Base-by-base conservation (phyloP, 2,797 vertebrate species). In the Protosalanx chinensis region DNA sequence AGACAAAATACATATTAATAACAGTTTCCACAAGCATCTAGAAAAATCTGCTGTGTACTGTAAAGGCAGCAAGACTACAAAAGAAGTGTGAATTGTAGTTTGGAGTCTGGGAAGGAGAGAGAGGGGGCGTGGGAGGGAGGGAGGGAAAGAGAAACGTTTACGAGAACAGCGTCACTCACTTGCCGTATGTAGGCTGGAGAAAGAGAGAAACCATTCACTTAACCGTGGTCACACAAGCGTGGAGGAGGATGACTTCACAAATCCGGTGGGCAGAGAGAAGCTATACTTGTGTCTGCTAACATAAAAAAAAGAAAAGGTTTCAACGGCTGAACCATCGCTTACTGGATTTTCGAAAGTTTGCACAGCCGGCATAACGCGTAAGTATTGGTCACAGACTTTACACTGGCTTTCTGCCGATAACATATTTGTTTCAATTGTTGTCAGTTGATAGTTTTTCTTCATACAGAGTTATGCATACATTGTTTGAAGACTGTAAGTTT, bases 121-220 rank as follows among this genome's bases (percentile, higher is more conserved):
- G 62, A 51, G 64, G 1, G 41, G 23, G 33, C 12, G 16, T 2
- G 12, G 67, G 70, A 68, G 70, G 80, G 82, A 71, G 82, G 83
- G 79, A 35, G 53, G 4, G 53, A 15, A 51, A 16, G 27, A 30
- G 29, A 46, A 56, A 53, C 27, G 64, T 53, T 60, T 29, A 8
- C 73, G 69, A 23, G 41, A 30, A 29, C 64, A 13, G 59, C 69
- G 84, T 75, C 86, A 79, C 85, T 82, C 85, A 85, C 81, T 73
- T 73, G 81, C 77, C 62, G 62, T 0, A 72, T 30, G 69, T n/a
- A 10, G 57, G 80, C 30, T 7, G 75, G 51, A 30, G 20, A 32
- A 15, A 16, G 57, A 23, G 27, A 23, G 62, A 58, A 80, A 71
- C 78, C 88, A 88, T 88, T 88, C 89, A 89, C 88, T 89, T 85